phyloP scores from a whole-genome alignment of 2,113 vertebrate species.

The Uria lomvia region DNA sequence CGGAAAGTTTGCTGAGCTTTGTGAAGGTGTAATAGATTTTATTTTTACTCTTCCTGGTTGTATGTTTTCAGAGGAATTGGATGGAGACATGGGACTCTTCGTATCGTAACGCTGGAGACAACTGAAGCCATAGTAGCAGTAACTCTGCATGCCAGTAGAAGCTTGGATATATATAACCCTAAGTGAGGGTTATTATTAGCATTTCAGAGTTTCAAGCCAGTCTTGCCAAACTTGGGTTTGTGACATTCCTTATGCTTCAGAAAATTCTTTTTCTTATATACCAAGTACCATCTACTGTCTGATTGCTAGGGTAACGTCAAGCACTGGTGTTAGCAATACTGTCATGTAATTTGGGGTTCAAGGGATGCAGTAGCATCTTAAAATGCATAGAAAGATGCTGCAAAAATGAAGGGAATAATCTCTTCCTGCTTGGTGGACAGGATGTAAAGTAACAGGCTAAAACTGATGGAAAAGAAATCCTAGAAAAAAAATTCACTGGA shows the following conservation, averaged over 20 bases:
- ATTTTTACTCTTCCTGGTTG: not conserved
- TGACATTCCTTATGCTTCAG: conserved; percentile 10
- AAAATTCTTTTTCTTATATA: not conserved
- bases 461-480: not conserved
- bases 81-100: not conserved
- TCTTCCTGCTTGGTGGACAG: not conserved
- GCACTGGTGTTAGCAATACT: not conserved
- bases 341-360: not conserved
- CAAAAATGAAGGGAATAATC: not conserved
- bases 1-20: not conserved
- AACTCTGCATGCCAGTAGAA: not conserved
- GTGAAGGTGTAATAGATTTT: not conserved
- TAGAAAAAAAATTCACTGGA: not conserved
- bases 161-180: not conserved
- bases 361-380: not conserved
- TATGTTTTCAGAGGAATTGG: not conserved
- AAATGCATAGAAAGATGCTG: not conserved
- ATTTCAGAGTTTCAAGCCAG: not conserved
- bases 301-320: not conserved
- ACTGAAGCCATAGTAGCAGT: not conserved
- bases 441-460: not conserved
- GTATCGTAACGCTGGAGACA: not conserved
- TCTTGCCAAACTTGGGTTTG: not conserved
- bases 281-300: not conserved
- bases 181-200: not conserved